These are phyloP conservation scores for Nudaria mundana DNA, from an alignment of 2,888 invertebrate genomes.

Conservation along the genomic window DNA sequence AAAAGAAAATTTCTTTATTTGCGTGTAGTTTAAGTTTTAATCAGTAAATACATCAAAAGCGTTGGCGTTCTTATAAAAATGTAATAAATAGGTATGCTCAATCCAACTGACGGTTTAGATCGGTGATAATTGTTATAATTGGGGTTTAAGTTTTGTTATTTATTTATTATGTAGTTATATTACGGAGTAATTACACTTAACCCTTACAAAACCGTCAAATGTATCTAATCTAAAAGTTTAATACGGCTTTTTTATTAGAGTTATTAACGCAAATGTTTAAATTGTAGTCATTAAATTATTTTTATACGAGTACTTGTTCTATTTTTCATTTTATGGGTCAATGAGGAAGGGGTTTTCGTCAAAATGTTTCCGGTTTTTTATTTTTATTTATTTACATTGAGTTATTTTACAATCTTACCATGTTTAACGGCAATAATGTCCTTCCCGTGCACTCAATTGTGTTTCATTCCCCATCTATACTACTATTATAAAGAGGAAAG, in stretches of 20 bases:
- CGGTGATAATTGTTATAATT: conserved; percentile 10
- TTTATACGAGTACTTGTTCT: no score
- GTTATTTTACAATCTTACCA: no score
- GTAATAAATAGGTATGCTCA: conserved; percentile 32
- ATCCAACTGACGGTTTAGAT: conserved; percentile 19
- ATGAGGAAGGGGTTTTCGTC: no score
- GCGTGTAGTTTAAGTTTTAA: conserved; percentile 39
- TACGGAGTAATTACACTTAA: not conserved
- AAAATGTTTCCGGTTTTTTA: no score
- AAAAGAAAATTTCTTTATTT: conserved; percentile 12
- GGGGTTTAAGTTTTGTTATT: not conserved
- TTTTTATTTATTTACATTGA: no score
- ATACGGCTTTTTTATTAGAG: not conserved
- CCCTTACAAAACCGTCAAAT: not conserved
- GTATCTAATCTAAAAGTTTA: not conserved
- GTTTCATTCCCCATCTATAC: no score
- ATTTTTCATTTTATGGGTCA: no score
- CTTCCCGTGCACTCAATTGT: no score
- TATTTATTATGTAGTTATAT: conserved; percentile 1
- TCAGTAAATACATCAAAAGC: conserved; percentile 41
- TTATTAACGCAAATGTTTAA: no score
- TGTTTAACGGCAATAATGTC: no score
- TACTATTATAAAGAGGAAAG: no score
- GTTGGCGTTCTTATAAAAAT: conserved; percentile 44
- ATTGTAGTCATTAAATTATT: no score